Conservation (phyloP, 2,888 invertebrate species). For the Drosophila sordidula region DNA sequence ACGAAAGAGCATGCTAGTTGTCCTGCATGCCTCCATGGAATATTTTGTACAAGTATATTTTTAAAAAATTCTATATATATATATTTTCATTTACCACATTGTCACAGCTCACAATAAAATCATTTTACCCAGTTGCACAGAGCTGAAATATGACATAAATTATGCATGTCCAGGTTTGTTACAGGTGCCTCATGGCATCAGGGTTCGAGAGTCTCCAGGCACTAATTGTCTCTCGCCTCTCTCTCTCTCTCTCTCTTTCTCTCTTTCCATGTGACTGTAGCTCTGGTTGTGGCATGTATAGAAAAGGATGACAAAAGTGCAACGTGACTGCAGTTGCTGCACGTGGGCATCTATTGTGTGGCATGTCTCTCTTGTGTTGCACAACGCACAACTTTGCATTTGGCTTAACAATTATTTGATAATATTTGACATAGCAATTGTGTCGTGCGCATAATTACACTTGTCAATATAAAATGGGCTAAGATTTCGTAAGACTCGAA, state of each 20-base stretch:
- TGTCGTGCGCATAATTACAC: slow-evolving; percentile 78
- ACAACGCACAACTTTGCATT: slow-evolving; percentile 49
- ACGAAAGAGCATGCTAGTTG: too few species aligned
- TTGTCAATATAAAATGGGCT: slow-evolving; percentile 82
- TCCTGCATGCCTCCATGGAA: too few species aligned
- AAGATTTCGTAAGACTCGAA: slow-evolving; percentile 63
- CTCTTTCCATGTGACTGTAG: slow-evolving; percentile 2
- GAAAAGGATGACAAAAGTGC: slow-evolving; percentile 77
- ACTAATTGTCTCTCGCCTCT: slow-evolving; percentile 66
- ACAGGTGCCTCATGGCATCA: slow-evolving; percentile 58
- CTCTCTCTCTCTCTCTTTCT: background rate
- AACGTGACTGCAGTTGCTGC: slow-evolving; percentile 75
- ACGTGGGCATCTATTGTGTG: slow-evolving; percentile 56
- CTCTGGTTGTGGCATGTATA: slow-evolving; percentile 32
- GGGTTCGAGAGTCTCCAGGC: slow-evolving; percentile 30
- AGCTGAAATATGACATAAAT: slow-evolving; percentile 67
- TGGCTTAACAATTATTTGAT: slow-evolving; percentile 73
- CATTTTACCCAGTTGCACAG: slow-evolving; percentile 23
- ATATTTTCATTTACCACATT: slow-evolving; percentile 6
- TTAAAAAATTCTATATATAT: too few species aligned
- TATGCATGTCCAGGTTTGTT: slow-evolving; percentile 63
- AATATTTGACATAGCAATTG: slow-evolving; percentile 79
- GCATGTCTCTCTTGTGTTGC: slow-evolving; percentile 28
- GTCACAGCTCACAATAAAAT: slow-evolving; percentile 25
- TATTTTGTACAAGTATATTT: background rate